Evolutionary conservation across 2,113 vertebrate genomes (phyloP), one percentile per base, ranked within the genome.

Genomic region (Limnothrissa miodon): DNA sequence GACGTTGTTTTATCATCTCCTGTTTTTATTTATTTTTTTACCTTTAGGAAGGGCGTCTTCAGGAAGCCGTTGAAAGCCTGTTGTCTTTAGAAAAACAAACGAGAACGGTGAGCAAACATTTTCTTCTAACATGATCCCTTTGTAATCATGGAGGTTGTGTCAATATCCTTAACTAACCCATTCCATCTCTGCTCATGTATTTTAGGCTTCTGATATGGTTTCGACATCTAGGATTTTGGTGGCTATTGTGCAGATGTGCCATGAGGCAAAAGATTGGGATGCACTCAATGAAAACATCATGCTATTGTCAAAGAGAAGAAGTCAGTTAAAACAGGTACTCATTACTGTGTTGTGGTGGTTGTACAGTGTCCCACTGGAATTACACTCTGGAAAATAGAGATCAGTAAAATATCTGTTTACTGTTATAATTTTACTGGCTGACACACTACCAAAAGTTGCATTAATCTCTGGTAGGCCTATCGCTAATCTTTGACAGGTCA

Each of bases 221-320:
- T 99, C 98, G 29, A 99, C 98, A 11, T 99, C 98, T 80, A 96
- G 96, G 53, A 99, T 99, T 91, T 94, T 99, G 78, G 97, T 99
- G 87, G 97, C 96, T 83, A 96, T 99, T 80, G 97, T 99, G 87
- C 97, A 98, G 90, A 97, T 99, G 95, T 99, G 98, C 91, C 96
- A 98, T 0, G 97, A 98, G 87, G 97, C 97, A 39, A 98, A 99
- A 91, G 98, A 99, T 86, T 99, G 96, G 96, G 97, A 99, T 92
- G 93, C 96, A 56, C 95, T 99, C 84, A 99, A 99, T 91, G 98
- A 99, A 95, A 99, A 99, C 89, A 96, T 99, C 90, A 98, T 98
- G 94, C 92, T 99, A 88, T 94, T 99, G 9, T 97, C 97, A 5
- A 99, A 99, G 93, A 96, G 98, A 87, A 95, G 97, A 90, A 99